A percentile compares a stretch with the other conserved stretches of the same genome.
These are phyloP conservation scores for Meloidogyne exigua DNA, from an alignment of 1,140 invertebrate species.

Conservation along the genomic window DNA sequence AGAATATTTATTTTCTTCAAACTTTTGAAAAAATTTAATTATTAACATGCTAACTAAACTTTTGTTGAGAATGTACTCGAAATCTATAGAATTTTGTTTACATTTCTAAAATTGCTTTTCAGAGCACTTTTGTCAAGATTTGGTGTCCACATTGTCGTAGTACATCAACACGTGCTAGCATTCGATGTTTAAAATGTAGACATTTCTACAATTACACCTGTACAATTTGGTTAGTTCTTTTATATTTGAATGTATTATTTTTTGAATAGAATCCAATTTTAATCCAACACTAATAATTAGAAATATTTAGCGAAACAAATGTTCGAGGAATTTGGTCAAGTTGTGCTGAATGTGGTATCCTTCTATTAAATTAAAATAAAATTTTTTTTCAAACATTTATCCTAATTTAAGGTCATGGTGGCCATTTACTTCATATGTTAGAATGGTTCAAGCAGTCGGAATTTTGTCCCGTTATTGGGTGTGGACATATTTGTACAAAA, in stretches of 20 bases:
- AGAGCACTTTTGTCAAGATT: conserved; percentile 30
- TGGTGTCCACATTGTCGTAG: conserved; percentile 21
- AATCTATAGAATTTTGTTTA: neutral
- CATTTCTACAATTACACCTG: conserved; percentile 23
- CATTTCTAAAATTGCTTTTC: neutral
- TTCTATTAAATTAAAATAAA: neutral
- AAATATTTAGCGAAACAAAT: conserved; percentile 20
- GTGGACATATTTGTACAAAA: conserved; percentile 29
- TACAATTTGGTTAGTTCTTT: conserved; percentile 18
- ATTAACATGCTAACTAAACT: no score
- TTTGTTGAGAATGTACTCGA: no score
- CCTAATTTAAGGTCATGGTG: conserved; percentile 7
- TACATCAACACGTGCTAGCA: conserved; percentile 18
- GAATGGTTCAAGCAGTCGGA: conserved; percentile 35
- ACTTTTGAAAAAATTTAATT: no score
- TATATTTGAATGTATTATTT: conserved; percentile 9
- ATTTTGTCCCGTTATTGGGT: conserved; percentile 29
- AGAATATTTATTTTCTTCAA: no score
- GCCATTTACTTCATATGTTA: conserved; percentile 17
- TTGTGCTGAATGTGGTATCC: conserved; percentile 11
- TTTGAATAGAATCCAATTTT: neutral
- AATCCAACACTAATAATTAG: neutral
- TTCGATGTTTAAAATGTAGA: conserved; percentile 16
- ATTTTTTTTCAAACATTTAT: neutral
- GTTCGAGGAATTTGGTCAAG: conserved; percentile 26